These are phyloP conservation scores for Erythrocercus mccallii DNA, from an alignment of 2,113 vertebrate genomes.

Conservation along the genomic window DNA sequence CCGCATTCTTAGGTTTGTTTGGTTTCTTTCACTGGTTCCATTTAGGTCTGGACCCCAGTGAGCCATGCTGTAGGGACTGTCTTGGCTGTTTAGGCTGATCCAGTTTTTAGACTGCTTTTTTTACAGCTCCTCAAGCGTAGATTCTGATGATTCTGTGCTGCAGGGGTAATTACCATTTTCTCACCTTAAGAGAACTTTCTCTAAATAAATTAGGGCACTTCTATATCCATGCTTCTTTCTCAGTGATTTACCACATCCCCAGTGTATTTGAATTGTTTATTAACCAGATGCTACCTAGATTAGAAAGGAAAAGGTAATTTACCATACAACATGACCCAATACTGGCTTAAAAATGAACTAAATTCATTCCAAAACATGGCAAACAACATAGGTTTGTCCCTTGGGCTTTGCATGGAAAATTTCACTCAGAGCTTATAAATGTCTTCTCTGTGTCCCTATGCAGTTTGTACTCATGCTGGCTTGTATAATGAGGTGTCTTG, in stretches of 20 bases:
- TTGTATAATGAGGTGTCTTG: background rate
- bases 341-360: slow-evolving; percentile 23
- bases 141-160: background rate
- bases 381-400: slow-evolving; percentile 9
- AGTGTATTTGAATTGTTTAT: slow-evolving; percentile 44
- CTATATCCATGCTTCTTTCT: background rate
- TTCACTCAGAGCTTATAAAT: slow-evolving; percentile 1
- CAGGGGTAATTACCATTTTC: slow-evolving; percentile 26
- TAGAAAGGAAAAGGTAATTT: slow-evolving; percentile 39
- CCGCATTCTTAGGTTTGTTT: background rate
- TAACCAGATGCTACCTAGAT: slow-evolving; percentile 57
- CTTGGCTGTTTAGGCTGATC: background rate
- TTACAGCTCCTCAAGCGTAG: background rate
- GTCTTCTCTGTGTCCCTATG: background rate
- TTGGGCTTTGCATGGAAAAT: background rate
- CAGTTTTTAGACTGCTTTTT: background rate
- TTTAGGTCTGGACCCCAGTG: background rate
- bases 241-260: slow-evolving; percentile 1
- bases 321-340: slow-evolving; percentile 2
- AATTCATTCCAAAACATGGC: background rate
- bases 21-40: background rate
- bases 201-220: slow-evolving; percentile 10
- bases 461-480: background rate
- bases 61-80: background rate
- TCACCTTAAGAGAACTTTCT: slow-evolving; percentile 25